phyloP scores from a whole-genome alignment of 2,113 vertebrate genomes.

The Rattus norvegicus region DNA sequence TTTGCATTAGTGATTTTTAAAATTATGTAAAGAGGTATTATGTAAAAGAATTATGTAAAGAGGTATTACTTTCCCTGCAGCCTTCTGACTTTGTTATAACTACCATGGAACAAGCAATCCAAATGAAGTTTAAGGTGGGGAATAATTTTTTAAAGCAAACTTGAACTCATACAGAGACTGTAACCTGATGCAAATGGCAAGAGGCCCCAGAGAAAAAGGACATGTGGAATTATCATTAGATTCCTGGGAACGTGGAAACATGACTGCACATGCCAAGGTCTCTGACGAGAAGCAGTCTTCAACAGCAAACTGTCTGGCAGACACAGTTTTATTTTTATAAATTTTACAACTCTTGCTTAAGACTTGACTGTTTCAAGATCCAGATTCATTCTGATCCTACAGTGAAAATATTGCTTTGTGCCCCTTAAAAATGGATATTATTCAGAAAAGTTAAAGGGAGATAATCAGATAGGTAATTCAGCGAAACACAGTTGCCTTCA shows the following conservation, averaged over 20 bases:
- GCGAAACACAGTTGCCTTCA: slow-evolving; percentile 46
- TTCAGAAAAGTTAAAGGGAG: slow-evolving; percentile 58
- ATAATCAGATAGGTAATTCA: slow-evolving; percentile 42
- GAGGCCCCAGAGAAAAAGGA: slow-evolving; percentile 52
- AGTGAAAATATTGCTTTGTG: slow-evolving; percentile 22
- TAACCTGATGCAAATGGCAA: slow-evolving; percentile 44
- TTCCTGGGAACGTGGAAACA: slow-evolving; percentile 75
- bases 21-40: background rate
- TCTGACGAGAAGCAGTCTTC: slow-evolving; percentile 54
- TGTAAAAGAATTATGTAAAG: background rate
- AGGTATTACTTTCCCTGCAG: background rate
- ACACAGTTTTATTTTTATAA: slow-evolving; percentile 68
- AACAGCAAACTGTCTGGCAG: slow-evolving; percentile 69
- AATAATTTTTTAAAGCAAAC: slow-evolving; percentile 29
- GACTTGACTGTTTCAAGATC: slow-evolving; percentile 34
- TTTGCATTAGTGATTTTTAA: slow-evolving; percentile 29
- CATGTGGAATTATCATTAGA: slow-evolving; percentile 72
- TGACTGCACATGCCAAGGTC: slow-evolving; percentile 58
- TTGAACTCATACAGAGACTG: slow-evolving; percentile 56
- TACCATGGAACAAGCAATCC: slow-evolving; percentile 13
- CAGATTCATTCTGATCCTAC: background rate
- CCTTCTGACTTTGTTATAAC: slow-evolving; percentile 31
- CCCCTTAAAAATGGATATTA: slow-evolving; percentile 7
- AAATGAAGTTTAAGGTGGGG: slow-evolving; percentile 36
- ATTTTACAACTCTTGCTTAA: slow-evolving; percentile 60